Percentiles rank a stretch among this genome's conserved stretches.
These are phyloP conservation scores for Microplitis manilae DNA, from an alignment of 2,888 invertebrate species.

Conservation along the genomic window DNA sequence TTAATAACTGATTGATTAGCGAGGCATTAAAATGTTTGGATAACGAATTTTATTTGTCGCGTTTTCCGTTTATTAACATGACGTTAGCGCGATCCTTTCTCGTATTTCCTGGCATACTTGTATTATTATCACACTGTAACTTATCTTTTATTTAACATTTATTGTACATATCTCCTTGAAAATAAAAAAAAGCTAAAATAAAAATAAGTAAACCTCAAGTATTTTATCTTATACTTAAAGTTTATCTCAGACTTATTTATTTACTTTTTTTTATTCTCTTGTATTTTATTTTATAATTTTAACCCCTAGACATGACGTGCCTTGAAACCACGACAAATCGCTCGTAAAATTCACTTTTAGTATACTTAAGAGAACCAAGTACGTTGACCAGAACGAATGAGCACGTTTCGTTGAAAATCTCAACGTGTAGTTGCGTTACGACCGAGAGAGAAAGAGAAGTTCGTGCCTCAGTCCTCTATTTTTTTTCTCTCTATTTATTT, in stretches of 20 bases:
- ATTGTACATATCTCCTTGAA: constrained; percentile 20
- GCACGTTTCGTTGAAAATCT: constrained; percentile 36
- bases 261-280: constrained; percentile 1
- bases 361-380: constrained; percentile 16
- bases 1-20: neutral
- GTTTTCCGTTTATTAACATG: neutral
- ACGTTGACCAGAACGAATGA: constrained; percentile 38
- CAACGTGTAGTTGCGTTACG: no score
- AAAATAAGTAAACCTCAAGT: neutral
- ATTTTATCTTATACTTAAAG: neutral
- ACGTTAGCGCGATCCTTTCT: constrained; percentile 26
- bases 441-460: neutral
- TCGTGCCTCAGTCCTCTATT: constrained; percentile 6
- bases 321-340: constrained; percentile 36
- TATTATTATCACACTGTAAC: constrained; percentile 21
- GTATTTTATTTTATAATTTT: neutral
- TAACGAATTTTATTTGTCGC: neutral
- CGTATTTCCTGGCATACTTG: constrained; percentile 1
- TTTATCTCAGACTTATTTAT: constrained; percentile 6
- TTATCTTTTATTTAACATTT: constrained; percentile 18
- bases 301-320: constrained; percentile 9
- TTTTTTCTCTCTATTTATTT: constrained; percentile 9
- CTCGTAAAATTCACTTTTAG: constrained; percentile 34
- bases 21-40: no score
- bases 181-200: neutral